Conservation (phyloP, 1,140 invertebrate species). For the Brachystomella parvula region DNA sequence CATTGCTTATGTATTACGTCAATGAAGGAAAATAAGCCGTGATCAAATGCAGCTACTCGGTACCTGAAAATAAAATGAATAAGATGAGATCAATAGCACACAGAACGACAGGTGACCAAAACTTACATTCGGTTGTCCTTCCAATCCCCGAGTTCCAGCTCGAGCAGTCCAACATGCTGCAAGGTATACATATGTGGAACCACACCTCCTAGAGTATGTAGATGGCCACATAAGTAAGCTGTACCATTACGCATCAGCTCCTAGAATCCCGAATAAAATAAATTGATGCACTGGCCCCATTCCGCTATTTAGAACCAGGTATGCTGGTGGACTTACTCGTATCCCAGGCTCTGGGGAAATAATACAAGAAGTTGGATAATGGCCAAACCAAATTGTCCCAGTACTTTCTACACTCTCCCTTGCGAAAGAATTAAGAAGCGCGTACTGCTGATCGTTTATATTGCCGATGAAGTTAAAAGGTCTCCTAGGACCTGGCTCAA, state of each 20-base stretch:
- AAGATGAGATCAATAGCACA: neutral
- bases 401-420: conserved; percentile 46
- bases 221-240: conserved; percentile 85
- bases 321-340: too few species aligned
- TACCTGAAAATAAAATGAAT: conserved; percentile 50
- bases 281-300: too few species aligned
- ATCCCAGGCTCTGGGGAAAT: conserved; percentile 51
- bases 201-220: conserved; percentile 70
- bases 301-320: too few species aligned
- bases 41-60: conserved; percentile 73
- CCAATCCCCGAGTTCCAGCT: conserved; percentile 88
- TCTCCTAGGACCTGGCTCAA: conserved; percentile 68
- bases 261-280: too few species aligned
- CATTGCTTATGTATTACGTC: conserved; percentile 68
- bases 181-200: conserved; percentile 79
- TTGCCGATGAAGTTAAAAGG: conserved; percentile 90
- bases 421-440: conserved; percentile 48
- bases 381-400: conserved; percentile 78
- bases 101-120: neutral
- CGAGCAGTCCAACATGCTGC: conserved; percentile 60
- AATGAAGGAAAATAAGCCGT: conserved; percentile 80
- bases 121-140: conserved; percentile 78
- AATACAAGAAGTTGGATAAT: conserved; percentile 87
- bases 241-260: conserved; percentile 52
- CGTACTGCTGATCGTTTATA: conserved; percentile 53